Base-by-base conservation (phyloP, 1,140 invertebrate species). In the Euglossa dilemma region DNA sequence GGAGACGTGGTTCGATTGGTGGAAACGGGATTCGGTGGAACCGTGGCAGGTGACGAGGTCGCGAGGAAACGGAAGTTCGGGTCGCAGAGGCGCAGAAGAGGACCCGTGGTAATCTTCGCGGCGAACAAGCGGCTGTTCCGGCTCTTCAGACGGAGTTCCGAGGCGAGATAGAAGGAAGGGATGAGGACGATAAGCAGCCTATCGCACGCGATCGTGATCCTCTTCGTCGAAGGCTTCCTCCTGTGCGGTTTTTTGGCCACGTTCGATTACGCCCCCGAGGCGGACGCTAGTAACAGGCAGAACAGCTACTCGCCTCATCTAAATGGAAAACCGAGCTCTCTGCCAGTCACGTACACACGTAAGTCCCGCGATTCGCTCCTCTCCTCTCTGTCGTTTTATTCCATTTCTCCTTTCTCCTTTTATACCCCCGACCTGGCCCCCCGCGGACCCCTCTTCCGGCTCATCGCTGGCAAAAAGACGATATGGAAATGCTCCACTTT, bases 171-270 rank as follows among this genome's bases (percentile, higher is more conserved):
- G 45, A 50, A n/a, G 1, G 8, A 28, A 63, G 7, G 18, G 9
- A 73, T 56, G 75, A 88, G 86, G 86, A 85, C 84, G n/a, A 87
- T 63, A 16, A 72, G 76, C 54, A 57, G 25, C 70, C 77, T 86
- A 59, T 86, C 70, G 50, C 88, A 89, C 28, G 91, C 91, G 52
- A 92, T 93, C 72, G 82, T 89, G 25, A 86, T 94, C 57, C 84
- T 93, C 73, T 92, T 93, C 85, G 84, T 93, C 84, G 88, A 94
- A 76, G 92, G 90, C 57, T 92, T 94, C 81, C 82, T 94, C 71
- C 81, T 93, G n/a, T 92, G 92, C 76, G 90, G 90, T 73, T 93
- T 94, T 90, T 87, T 93, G 81, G 81, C 87, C 47, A 85, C 80
- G 77, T 93, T 92, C 90, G 90, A 93, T 90, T 93, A 94, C 80